These are phyloP conservation scores for Hypselothyrea guttata DNA, from an alignment of 2,888 invertebrate species.

Conservation along the genomic window DNA sequence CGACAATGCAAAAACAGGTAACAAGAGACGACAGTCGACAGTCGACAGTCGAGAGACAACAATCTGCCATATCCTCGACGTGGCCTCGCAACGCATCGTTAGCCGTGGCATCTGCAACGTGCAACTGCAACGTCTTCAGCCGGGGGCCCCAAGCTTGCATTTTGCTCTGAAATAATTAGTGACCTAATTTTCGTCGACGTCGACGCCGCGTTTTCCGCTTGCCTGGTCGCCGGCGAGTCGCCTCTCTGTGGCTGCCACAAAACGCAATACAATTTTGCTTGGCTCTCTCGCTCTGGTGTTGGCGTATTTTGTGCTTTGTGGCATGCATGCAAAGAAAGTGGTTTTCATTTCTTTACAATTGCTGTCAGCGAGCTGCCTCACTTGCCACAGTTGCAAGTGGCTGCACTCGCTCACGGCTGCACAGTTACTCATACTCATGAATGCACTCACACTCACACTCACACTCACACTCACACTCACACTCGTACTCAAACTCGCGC, in stretches of 20 bases:
- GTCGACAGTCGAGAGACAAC: slow-evolving; percentile 12
- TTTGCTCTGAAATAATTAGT: slow-evolving; percentile 79
- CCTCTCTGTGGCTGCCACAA: slow-evolving; percentile 33
- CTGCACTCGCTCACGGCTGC: slow-evolving; percentile 16
- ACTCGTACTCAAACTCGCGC: slow-evolving; percentile 10
- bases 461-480: slow-evolving; percentile 11
- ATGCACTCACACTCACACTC: slow-evolving; percentile 18
- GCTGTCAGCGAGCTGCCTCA: slow-evolving; percentile 51
- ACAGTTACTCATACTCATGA: slow-evolving; percentile 22
- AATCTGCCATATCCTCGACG: slow-evolving; percentile 49
- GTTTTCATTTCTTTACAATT: slow-evolving; percentile 79
- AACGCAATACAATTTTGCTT: slow-evolving; percentile 74
- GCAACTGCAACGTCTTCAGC: slow-evolving; percentile 20
- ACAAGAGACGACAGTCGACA: slow-evolving; percentile 2
- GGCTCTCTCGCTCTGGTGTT: slow-evolving; percentile 44
- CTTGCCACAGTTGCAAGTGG: slow-evolving; percentile 44
- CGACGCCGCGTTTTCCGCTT: slow-evolving; percentile 63
- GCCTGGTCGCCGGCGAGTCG: slow-evolving; percentile 42
- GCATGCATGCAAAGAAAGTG: slow-evolving; percentile 80
- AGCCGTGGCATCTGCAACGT: slow-evolving; percentile 39
- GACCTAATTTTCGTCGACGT: slow-evolving; percentile 68
- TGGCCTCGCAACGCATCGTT: slow-evolving; percentile 70
- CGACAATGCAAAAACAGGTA: slow-evolving; percentile 1
- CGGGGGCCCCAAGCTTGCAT: slow-evolving; percentile 67
- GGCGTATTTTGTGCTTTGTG: slow-evolving; percentile 74